Base-by-base conservation (phyloP, 2,888 invertebrate species). In the Mythimna albipuncta region DNA sequence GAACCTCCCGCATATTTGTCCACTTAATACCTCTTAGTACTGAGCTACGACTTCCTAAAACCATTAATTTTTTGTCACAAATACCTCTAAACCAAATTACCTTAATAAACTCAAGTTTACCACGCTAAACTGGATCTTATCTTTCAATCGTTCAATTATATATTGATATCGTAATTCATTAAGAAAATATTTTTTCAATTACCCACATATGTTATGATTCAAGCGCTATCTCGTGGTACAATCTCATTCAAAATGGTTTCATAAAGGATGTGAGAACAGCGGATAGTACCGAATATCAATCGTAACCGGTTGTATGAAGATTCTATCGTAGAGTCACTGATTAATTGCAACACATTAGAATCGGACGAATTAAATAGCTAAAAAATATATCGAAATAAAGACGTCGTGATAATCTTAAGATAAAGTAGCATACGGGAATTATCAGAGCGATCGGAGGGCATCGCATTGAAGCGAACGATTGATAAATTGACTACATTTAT, bases 401-500 rank as follows among this genome's bases (percentile, higher is more conserved):
- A 93, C 92, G 92, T 94, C 91, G 89, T 87, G 92, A 94, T 95
- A 94, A 95, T 95, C 94, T 93, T 81, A 90, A 92, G 93, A 95
- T 94, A 93, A 93, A 95, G 83, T 94, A 88, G 93, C 78, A 88
- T 90, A 90, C 89, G 90, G 90, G 88, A 90, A 89, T 93, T 93
- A 93, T 94, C 93, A 90, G 89, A 86, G 88, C 86, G 92, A 91
- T 91, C 90, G 88, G 88, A 91, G 89, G 88, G 86, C 78, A 88
- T 83, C 85, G 89, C 91, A 91, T 91, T 80, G 82, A 82, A 73
- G 70, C 72, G 62, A 87, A 85, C 86, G 86, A 88, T 91, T 95
- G 96, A 96, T 94, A 94, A 95, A 96, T 96, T 88, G 94, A 88
- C 89, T 89, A 91, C 95, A 96, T 96, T 95, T 93, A 94, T 96